These are phyloP conservation scores for Aplysia californica DNA, from an alignment of 1,140 invertebrate genomes.

Conservation along the genomic window DNA sequence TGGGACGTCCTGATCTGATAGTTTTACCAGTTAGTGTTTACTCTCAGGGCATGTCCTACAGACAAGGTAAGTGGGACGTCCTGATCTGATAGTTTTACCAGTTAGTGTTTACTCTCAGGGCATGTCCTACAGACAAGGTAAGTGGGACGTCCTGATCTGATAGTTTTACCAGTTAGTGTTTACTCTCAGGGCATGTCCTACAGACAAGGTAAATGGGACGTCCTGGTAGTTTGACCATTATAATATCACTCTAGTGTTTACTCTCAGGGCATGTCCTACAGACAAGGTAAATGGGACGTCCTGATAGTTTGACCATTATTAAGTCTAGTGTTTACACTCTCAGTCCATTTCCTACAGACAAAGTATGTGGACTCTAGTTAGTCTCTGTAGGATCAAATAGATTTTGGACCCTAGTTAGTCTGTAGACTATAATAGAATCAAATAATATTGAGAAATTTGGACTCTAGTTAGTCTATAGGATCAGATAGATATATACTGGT, in stretches of 20 bases:
- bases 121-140: slow-evolving; percentile 41
- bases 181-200: slow-evolving; percentile 38
- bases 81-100: not conserved
- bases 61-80: slow-evolving; percentile 31
- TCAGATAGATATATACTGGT: no score
- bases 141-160: not conserved
- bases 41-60: slow-evolving; percentile 37
- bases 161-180: not conserved
- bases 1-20: not conserved
- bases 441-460: no score
- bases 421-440: no score
- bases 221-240: not conserved
- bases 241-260: no score
- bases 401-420: no score
- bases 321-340: slow-evolving; percentile 28
- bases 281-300: slow-evolving; percentile 30
- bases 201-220: slow-evolving; percentile 31
- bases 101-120: slow-evolving; percentile 25
- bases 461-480: no score
- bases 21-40: not conserved
- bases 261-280: slow-evolving; percentile 36
- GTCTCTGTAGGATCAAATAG: no score
- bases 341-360: slow-evolving; percentile 37
- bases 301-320: not conserved
- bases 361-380: slow-evolving; percentile 36